Conservation (phyloP, 2,888 invertebrate species). For the Noctuana brunneofusca region DNA sequence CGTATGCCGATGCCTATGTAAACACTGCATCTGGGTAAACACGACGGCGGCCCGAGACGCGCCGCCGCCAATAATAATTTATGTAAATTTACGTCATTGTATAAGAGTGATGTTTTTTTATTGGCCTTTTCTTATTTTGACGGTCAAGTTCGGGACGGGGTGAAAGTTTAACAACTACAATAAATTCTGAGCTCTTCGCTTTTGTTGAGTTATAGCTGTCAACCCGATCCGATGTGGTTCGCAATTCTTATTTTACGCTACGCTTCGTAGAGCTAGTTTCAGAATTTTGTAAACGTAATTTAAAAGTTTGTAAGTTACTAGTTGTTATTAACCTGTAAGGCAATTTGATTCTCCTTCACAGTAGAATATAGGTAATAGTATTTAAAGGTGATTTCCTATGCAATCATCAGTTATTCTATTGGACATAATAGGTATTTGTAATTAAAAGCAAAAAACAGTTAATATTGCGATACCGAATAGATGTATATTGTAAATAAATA, state of each 20-base stretch:
- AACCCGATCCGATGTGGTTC: slow-evolving; percentile 25
- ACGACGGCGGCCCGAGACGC: slow-evolving; percentile 59
- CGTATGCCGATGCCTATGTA: slow-evolving; percentile 63
- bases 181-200: slow-evolving; percentile 44
- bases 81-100: slow-evolving; percentile 80
- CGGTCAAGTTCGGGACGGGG: slow-evolving; percentile 76
- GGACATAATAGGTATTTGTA: background rate
- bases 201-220: slow-evolving; percentile 35
- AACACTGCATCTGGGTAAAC: slow-evolving; percentile 76
- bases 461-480: slow-evolving; percentile 36
- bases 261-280: background rate
- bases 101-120: slow-evolving; percentile 76
- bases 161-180: slow-evolving; percentile 67
- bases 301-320: background rate
- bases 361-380: background rate
- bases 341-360: background rate
- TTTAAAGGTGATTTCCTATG: background rate
- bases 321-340: background rate
- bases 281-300: background rate
- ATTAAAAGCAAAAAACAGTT: slow-evolving; percentile 14
- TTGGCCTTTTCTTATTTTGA: slow-evolving; percentile 72
- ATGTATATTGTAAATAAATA: no score
- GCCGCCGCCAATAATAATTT: slow-evolving; percentile 79
- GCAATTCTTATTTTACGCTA: slow-evolving; percentile 29
- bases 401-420: background rate